Evolutionary conservation across 2,888 invertebrate genomes (phyloP).

Genomic region (Lasioglossum calceatum): DNA sequence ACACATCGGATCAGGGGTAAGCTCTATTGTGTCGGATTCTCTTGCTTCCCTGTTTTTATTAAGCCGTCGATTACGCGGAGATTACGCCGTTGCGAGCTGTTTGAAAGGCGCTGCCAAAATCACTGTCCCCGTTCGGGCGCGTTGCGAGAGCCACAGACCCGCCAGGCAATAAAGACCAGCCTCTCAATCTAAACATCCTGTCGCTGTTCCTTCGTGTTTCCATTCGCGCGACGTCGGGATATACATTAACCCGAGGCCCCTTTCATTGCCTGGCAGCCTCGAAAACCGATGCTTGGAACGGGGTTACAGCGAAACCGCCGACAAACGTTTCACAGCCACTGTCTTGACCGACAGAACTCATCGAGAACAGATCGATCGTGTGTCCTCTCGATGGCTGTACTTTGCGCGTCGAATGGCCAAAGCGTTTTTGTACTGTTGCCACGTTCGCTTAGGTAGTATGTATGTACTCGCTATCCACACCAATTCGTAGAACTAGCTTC

Average conservation of each 20-base stretch:
- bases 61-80: neutral
- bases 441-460: too few species aligned
- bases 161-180: conserved; percentile 72
- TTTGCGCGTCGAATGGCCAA: neutral
- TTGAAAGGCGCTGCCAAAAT: neutral
- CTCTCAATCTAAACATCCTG: conserved; percentile 79
- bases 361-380: neutral
- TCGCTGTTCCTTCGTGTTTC: conserved; percentile 65
- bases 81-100: neutral
- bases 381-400: neutral
- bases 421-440: neutral
- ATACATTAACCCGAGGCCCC: conserved; percentile 37
- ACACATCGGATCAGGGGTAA: neutral
- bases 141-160: conserved; percentile 59
- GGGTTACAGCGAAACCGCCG: neutral
- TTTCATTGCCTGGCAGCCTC: conserved; percentile 17
- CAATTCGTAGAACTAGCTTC: too few species aligned
- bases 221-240: conserved; percentile 54
- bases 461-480: too few species aligned
- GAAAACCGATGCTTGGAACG: neutral
- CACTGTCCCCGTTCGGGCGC: neutral
- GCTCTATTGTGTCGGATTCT: neutral
- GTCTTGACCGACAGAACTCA: neutral
- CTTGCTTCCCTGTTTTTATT: neutral
- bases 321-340: neutral